phyloP scores from a whole-genome alignment of 1,140 invertebrate species.

The Formica selysi region DNA sequence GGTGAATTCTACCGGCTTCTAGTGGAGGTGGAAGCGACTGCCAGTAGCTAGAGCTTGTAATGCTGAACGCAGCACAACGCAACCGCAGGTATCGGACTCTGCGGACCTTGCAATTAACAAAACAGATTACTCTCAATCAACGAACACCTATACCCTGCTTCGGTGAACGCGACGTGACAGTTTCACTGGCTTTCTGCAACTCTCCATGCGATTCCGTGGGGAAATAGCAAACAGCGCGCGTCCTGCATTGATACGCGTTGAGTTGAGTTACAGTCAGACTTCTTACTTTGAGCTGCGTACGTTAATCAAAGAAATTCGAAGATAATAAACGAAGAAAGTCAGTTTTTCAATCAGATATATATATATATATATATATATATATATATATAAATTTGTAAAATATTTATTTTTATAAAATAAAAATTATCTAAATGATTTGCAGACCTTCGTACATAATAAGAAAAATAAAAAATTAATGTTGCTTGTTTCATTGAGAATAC shows the following conservation, averaged over 20 bases:
- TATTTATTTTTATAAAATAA: slow-evolving; percentile 4
- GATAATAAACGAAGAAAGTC: neutral
- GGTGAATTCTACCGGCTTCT: neutral
- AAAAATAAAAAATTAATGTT: neutral
- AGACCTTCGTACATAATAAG: neutral
- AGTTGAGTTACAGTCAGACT: slow-evolving; percentile 11
- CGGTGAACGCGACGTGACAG: slow-evolving; percentile 49
- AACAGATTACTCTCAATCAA: slow-evolving; percentile 84
- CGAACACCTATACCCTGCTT: slow-evolving; percentile 73
- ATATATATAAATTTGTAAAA: too few species aligned
- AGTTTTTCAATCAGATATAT: too few species aligned
- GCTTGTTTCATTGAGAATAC: neutral
- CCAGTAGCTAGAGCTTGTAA: slow-evolving; percentile 63
- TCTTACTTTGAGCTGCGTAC: neutral
- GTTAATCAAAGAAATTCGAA: slow-evolving; percentile 2
- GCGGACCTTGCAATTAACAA: slow-evolving; percentile 84
- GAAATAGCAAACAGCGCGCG: slow-evolving; percentile 48
- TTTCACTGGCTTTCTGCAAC: slow-evolving; percentile 67
- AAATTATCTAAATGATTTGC: neutral
- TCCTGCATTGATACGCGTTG: neutral
- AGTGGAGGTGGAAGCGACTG: slow-evolving; percentile 30
- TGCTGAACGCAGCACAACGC: slow-evolving; percentile 78
- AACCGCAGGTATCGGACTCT: slow-evolving; percentile 82
- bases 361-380: too few species aligned
- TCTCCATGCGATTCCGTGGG: slow-evolving; percentile 31